A percentile compares a stretch with the other conserved stretches of the same genome.
phyloP scores from a whole-genome alignment of 2,888 invertebrate species.

The Pilophorus perplexus region DNA sequence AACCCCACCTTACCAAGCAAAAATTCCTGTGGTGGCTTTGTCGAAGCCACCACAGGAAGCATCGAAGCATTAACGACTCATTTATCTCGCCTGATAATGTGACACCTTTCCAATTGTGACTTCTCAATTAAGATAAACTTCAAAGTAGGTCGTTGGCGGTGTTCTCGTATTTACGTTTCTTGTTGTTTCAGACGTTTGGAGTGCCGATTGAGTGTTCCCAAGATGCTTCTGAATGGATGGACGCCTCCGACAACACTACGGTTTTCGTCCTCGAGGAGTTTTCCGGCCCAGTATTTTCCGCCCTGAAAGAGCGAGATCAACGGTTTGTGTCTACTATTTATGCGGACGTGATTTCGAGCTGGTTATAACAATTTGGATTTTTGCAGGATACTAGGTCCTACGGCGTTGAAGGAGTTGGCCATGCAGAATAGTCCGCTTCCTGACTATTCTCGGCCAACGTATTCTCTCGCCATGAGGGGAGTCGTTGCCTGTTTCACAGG shows the following conservation, averaged over 20 bases:
- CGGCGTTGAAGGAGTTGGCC: conserved; percentile 73
- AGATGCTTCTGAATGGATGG: conserved; percentile 61
- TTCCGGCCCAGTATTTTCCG: conserved; percentile 68
- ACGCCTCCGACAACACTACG: conserved; percentile 61
- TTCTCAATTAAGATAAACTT: not conserved
- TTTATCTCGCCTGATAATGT: no score
- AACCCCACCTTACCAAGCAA: no score
- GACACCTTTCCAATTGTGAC: no score
- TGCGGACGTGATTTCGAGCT: no score
- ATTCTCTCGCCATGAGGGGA: conserved; percentile 83
- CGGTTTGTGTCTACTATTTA: no score
- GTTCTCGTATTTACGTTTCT: not conserved
- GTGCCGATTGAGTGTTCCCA: conserved; percentile 63
- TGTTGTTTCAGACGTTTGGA: conserved; percentile 55
- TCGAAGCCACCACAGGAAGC: no score
- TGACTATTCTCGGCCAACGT: conserved; percentile 71
- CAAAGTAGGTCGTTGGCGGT: not conserved
- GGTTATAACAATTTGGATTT: no score
- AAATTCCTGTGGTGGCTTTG: no score
- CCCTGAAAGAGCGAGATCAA: conserved; percentile 63
- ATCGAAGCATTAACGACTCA: no score
- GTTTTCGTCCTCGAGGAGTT: conserved; percentile 73
- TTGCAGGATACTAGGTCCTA: conserved; percentile 72
- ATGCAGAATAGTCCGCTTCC: conserved; percentile 69
- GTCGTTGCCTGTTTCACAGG: conserved; percentile 89